A percentile compares a stretch with the other conserved stretches of the same genome.
phyloP scores from a whole-genome alignment of 2,113 vertebrate genomes.

The Esox niger region DNA sequence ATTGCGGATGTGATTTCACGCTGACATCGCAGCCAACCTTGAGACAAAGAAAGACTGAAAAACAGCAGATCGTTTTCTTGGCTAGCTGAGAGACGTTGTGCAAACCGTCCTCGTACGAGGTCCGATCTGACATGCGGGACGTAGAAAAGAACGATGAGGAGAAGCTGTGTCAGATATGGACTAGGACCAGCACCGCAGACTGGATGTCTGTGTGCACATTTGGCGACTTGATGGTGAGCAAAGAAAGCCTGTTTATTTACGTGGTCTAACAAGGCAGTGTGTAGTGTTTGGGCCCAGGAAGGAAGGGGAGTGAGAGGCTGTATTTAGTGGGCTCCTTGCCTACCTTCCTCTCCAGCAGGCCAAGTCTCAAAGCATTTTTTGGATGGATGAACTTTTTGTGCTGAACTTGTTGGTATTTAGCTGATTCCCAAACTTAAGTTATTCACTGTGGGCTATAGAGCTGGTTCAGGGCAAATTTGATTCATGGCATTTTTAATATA shows the following conservation, averaged over 20 bases:
- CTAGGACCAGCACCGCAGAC: not conserved
- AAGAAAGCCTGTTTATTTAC: not conserved
- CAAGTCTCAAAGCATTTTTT: not conserved
- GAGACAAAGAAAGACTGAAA: not conserved
- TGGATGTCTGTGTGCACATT: not conserved
- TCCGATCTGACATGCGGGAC: not conserved
- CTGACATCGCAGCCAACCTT: too few species aligned
- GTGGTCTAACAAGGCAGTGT: not conserved
- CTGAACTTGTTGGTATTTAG: not conserved
- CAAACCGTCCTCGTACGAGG: not conserved
- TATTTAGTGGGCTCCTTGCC: not conserved
- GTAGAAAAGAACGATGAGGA: not conserved
- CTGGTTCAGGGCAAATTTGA: too few species aligned
- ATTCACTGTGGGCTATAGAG: too few species aligned
- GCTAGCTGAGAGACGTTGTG: not conserved
- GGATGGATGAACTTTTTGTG: not conserved
- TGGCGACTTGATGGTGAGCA: not conserved
- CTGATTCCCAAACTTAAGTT: too few species aligned
- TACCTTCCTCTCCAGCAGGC: not conserved
- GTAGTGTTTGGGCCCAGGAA: conserved; percentile 13
- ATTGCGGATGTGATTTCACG: too few species aligned
- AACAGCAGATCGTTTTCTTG: not conserved
- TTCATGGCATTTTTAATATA: too few species aligned
- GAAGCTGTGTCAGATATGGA: not conserved
- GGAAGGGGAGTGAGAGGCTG: not conserved